Evolutionary conservation across 2,888 invertebrate genomes (phyloP), one percentile per base, ranked within the genome.

Genomic region (Napeogenes inachia): DNA sequence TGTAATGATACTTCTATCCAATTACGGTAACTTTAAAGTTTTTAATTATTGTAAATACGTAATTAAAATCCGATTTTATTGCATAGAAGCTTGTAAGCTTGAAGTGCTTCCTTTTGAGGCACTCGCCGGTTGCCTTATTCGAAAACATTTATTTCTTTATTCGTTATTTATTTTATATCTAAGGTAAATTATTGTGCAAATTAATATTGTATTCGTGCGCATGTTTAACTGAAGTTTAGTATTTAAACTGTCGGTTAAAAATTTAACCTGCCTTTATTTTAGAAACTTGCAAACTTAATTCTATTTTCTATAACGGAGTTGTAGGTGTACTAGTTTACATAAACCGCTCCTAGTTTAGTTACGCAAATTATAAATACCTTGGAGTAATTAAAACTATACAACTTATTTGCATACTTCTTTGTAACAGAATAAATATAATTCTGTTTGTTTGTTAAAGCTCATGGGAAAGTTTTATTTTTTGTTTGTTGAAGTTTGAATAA

Each of bases 61-160:
- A 77, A 86, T 89, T 82, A 87, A 87, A 81, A 75, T 66, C 75
- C 74, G 68, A 80, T 79, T 88, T 89, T 89, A 89, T 81, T 84
- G 71, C 64, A 66, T 62, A 61, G 64, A 62, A 54, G 77, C 75
- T 82, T 85, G 79, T 79, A 72, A 72, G 70, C 67, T 82, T 79
- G 75, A 81, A 75, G 73, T 75, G 73, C 64, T 64, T 61, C 73
- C 79, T 78, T 86, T 84, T 83, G 76, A 78, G 73, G 71, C 70
- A 73, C 64, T 59, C 67, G 59, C 53, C 47, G 50, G 57, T 45
- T 57, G 66, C 21, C 55, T 55, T 60, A 54, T 45, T 62, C 54
- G 30, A 46, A 66, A 56, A 58, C 50, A 50, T 50, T 60, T 57
- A 62, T 53, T 59, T 47, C 38, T 72, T 67, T 72, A 67, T 68